Base-by-base conservation (phyloP, 2,797 vertebrate genomes). In the Phrynocephalus forsythii region DNA sequence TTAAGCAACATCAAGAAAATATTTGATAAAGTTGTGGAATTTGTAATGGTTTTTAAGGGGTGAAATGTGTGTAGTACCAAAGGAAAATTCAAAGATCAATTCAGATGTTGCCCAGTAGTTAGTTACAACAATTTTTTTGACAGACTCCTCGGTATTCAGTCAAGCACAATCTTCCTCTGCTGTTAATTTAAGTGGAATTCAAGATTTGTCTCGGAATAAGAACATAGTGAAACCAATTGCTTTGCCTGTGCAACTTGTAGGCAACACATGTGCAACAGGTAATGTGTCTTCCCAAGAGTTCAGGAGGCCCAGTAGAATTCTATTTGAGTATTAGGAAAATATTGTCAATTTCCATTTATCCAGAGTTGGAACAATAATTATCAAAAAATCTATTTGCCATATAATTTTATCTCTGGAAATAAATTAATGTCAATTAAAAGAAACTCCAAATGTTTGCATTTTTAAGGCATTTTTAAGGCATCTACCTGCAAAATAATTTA, bases 261-360 rank as follows among this genome's bases (percentile, higher is more conserved):
- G 97, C 95, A 99, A 99, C 96, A 96, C 97, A 7, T 97, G 98
- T 92, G 95, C 98, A 82, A 95, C 99, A 97, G 98, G 99, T 99
- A 94, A 93, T 85, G 68, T 90, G 90, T 92, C 94, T 93, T 92
- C 85, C 90, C 33, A n/a, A n/a, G 11, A 22, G 72, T 9, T 60
- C 85, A 67, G 44, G 67, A 67, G 5, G 87, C 80, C 3, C 68
- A 79, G 24, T 33, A 82, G n/a, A 30, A 82, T 92, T 71, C 52
- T 83, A 88, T 2, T 28, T 84, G 13, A 26, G 84, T 89, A 33
- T 50, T 81, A 83, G 76, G 86, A 8, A 44, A 68, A 84, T 22
- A 68, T 77, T 66, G 28, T 30, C 69, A 80, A 15, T 1, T 60
- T 92, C 79, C 26, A 77, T 6, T 76, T 73, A 33, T 33, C 9